These are phyloP conservation scores for Pararge aegeria DNA, from an alignment of 1,140 invertebrate species.

Conservation along the genomic window DNA sequence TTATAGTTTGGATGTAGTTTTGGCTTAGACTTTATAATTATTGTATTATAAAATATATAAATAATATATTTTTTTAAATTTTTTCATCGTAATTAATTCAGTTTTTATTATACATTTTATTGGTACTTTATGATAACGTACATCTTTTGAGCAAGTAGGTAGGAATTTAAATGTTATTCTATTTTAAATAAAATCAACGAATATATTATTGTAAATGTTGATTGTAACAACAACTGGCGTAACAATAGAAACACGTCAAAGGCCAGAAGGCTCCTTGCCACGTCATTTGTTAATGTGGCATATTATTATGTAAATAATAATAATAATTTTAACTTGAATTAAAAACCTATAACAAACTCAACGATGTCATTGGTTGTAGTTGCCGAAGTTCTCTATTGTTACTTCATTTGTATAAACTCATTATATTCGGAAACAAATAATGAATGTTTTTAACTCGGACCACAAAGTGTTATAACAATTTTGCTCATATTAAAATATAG, in stretches of 20 bases:
- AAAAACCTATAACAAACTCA: background rate
- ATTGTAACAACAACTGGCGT: background rate
- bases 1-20: background rate
- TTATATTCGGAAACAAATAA: background rate
- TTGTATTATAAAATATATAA: background rate
- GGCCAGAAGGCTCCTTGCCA: no score
- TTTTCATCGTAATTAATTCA: background rate
- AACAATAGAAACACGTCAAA: background rate
- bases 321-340: no score
- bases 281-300: no score
- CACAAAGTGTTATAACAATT: background rate
- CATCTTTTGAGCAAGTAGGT: background rate
- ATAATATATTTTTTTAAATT: background rate
- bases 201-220: constrained; percentile 8
- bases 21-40: constrained; percentile 2
- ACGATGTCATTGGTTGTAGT: background rate
- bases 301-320: no score
- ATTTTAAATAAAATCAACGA: constrained; percentile 9
- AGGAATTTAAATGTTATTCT: constrained; percentile 8
- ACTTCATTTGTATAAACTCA: background rate
- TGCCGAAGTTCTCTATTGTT: background rate
- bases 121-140: background rate
- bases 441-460: background rate
- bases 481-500: background rate
- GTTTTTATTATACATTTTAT: constrained; percentile 1